These are phyloP conservation scores for Zhengitettix transpicula DNA, from an alignment of 2,888 invertebrate genomes.

Conservation along the genomic window DNA sequence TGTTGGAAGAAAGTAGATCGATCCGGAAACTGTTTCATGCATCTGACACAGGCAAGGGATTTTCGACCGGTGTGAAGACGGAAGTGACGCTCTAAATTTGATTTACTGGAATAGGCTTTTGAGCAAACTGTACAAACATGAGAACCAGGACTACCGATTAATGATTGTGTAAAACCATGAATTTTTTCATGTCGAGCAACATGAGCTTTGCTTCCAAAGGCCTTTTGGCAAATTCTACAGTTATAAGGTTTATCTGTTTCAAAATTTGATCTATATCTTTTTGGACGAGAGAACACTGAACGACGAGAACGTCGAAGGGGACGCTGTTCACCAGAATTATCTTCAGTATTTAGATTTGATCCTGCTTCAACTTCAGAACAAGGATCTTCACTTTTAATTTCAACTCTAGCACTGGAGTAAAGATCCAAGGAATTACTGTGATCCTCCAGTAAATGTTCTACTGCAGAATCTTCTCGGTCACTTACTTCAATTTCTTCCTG, in stretches of 20 bases:
- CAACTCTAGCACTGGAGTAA: no score
- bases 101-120: slow-evolving; percentile 31
- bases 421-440: not conserved
- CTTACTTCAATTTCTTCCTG: slow-evolving; percentile 4
- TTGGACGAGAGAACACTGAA: not conserved
- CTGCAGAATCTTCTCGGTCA: not conserved
- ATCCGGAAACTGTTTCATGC: slow-evolving; percentile 1
- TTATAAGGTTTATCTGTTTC: not conserved
- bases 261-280: not conserved
- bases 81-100: slow-evolving; percentile 22
- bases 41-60: slow-evolving; percentile 1
- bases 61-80: slow-evolving; percentile 7
- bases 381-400: not conserved
- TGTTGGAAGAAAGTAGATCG: slow-evolving; percentile 2
- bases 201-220: not conserved
- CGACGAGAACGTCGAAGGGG: not conserved
- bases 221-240: not conserved
- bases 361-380: not conserved
- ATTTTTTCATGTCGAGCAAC: not conserved
- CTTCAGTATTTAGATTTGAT: no score
- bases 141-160: no score
- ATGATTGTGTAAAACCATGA: no score
- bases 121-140: slow-evolving; percentile 28
- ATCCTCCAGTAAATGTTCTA: not conserved
- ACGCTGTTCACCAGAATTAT: not conserved